Base-by-base conservation (phyloP, 2,888 invertebrate species). In the Calliscelio sp. region DNA sequence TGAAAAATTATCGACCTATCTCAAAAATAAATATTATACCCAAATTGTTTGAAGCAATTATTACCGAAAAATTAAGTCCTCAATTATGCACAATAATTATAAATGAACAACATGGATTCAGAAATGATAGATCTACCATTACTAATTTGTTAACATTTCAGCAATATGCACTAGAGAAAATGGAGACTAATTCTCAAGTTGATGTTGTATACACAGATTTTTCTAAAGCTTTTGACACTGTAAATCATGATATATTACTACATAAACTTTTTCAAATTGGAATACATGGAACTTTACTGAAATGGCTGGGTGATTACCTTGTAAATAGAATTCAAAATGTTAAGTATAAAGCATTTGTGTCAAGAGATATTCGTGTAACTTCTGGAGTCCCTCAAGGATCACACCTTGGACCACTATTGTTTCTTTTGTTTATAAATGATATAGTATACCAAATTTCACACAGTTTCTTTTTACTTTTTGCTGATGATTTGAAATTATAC, bases 351-450 rank as follows among this genome's bases (percentile, higher is more conserved):
- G 16, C 16, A 6, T 59, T 32, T 41, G 11, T 59, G 10, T 66
- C 51, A n/a, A 49, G 32, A 51, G 25, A 46, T 22, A 41, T 59
- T 5, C 1, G 6, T 16, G 59, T 59, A 10, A 10, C 41, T 16
- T 59, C 59, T 38, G 59, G 59, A 2, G 59, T 59, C 22, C 59
- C 59, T n/a, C 59, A 59, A 38, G 59, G 59, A 4, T 59, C 57
- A 0, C 57, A 57, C 20, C 18, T 59, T 16, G 38, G 38, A 18
- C 41, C 41, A 41, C 18, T 59, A 2, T 20, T 53, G 18, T 68
- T 70, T 41, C 41, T 70, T 24, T 7, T 70, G 5, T 53, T 22
- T 57, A 71, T 70, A 20, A 51, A 41, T 28, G 59, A 68, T 66
- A 10, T 63, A 3, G 44, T 44, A 44, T 11, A n/a, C 18, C 1